A percentile compares a stretch with the other conserved stretches of the same genome.
phyloP scores from a whole-genome alignment of 1,140 invertebrate species.

The Brachionus rotundiformis region DNA sequence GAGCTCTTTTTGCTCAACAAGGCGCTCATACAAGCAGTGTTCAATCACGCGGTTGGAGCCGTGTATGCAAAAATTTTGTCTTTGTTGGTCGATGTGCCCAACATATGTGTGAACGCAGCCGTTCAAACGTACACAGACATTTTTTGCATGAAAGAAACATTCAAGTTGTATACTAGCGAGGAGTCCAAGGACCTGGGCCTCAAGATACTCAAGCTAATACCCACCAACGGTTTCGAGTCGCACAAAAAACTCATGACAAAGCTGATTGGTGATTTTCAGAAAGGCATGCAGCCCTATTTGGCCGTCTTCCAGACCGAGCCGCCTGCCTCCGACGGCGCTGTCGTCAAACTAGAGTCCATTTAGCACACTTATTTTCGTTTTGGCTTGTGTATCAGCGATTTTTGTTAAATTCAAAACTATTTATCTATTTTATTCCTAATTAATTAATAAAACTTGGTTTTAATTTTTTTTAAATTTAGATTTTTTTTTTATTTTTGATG shows the following conservation, averaged over 20 bases:
- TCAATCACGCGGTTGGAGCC: constrained; percentile 11
- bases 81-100: constrained; percentile 10
- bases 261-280: constrained; percentile 5
- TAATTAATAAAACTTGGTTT: background rate
- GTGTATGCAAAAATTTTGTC: background rate
- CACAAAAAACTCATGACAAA: constrained; percentile 28
- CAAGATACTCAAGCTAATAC: constrained; percentile 34
- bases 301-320: constrained; percentile 39
- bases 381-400: background rate
- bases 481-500: too few species aligned
- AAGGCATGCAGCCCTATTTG: constrained; percentile 36
- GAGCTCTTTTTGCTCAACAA: constrained; percentile 48
- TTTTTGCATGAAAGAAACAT: constrained; percentile 48
- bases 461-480: background rate
- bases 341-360: background rate
- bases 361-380: background rate
- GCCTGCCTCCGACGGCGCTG: background rate
- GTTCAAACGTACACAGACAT: constrained; percentile 38
- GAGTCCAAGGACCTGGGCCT: constrained; percentile 17
- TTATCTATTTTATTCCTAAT: background rate
- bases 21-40: constrained; percentile 20
- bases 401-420: background rate
- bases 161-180: constrained; percentile 30
- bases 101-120: background rate
- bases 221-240: constrained; percentile 2